Percentiles rank a stretch among this genome's conserved stretches.
Conservation (phyloP, 2,113 vertebrate species). For the Platysteira castanea region DNA sequence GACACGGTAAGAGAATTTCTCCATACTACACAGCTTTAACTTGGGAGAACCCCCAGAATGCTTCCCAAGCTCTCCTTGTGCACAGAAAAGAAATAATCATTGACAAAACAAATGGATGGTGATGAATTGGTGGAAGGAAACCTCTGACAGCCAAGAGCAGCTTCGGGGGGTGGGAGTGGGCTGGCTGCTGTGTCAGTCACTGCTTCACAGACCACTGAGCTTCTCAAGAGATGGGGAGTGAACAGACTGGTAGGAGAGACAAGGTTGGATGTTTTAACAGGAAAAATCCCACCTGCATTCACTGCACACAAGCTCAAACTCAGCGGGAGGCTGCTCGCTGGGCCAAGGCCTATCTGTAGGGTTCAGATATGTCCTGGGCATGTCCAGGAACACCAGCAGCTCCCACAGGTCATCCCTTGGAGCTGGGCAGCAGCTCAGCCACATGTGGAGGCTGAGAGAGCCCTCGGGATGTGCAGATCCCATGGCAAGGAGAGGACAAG, state of each 20-base stretch:
- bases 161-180: background rate
- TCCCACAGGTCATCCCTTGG: background rate
- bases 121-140: background rate
- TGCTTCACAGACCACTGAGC: fast-evolving
- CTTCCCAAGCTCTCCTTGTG: background rate
- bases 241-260: background rate
- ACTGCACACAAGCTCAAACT: background rate
- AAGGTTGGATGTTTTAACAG: background rate
- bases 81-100: background rate
- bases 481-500: background rate
- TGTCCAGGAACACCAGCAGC: background rate
- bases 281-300: background rate
- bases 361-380: background rate
- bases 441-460: background rate
- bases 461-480: background rate
- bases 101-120: background rate
- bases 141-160: background rate
- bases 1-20: background rate
- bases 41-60: background rate
- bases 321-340: fast-evolving
- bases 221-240: background rate
- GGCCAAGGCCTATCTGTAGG: background rate
- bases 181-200: background rate
- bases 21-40: background rate
- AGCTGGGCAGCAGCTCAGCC: background rate